Base-by-base conservation (phyloP, 2,888 invertebrate genomes). In the Tenodera sinensis region DNA sequence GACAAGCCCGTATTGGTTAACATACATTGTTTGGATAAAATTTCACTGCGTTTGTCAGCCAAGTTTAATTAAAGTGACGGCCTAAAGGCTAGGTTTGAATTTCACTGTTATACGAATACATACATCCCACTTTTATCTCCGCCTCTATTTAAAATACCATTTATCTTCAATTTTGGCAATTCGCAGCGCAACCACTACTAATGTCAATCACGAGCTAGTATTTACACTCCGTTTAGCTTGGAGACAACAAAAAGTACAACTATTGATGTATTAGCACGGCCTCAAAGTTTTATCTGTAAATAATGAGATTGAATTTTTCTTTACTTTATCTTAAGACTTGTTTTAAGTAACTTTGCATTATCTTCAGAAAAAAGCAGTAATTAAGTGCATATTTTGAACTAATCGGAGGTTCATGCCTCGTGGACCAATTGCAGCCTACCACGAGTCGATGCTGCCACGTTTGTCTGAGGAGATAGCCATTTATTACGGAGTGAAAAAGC, bases 371-470 rank as follows among this genome's bases (percentile, higher is more conserved):
- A 71, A 71, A 71, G 20, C 54, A 71, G 54, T 71, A 71, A 71
- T 71, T 71, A 71, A 71, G 54, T 71, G 25, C 54, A 20, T 71
- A 71, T 20, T 71, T 71, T 71, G 54, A 25, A 20, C 20, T 20
- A 3, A 6, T 20, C 4, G 6, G 54, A 20, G 15, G 20, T 20
- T 28, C 42, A 1, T 42, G 12, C 12, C 42, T 42, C 42, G 54
- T 85, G 47, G 87, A 87, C 91, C 91, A 91, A 91, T 91, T 89
- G 90, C 84, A 89, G 88, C 86, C 88, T 90, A 90, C 89, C 91
- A 91, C 91, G 91, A 91, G 90, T 90, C 86, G 91, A 90, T 88
- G 86, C 84, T 90, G 91, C 91, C 91, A 91, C 91, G 91, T 89
- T 90, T 88, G 81, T 87, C 47, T 20, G 34, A 47, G 54, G 71